phyloP scores from a whole-genome alignment of 1,140 invertebrate genomes.

The Pinna nobilis region DNA sequence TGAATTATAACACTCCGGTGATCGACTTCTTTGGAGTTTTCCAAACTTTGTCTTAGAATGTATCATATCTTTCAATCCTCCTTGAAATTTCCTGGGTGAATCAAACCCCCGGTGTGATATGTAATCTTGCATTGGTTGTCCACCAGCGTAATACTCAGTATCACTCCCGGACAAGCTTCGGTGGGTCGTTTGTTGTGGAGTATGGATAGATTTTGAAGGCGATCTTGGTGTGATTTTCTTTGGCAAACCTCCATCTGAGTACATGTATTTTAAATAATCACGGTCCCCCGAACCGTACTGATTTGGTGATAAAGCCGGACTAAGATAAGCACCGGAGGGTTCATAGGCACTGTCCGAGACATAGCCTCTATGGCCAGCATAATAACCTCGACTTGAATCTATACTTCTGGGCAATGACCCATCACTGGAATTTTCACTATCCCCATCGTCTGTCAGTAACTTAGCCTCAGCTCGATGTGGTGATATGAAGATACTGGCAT shows the following conservation, averaged over 20 bases:
- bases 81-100: constrained; percentile 58
- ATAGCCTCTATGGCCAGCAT: constrained; percentile 58
- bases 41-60: constrained; percentile 68
- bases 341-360: constrained; percentile 53
- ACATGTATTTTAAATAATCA: constrained; percentile 43
- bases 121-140: constrained; percentile 23
- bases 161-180: constrained; percentile 8
- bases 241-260: constrained; percentile 44
- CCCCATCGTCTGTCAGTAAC: constrained; percentile 62
- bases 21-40: constrained; percentile 58
- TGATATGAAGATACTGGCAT: constrained; percentile 71
- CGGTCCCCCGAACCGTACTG: constrained; percentile 42
- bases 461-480: constrained; percentile 68
- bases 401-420: constrained; percentile 66
- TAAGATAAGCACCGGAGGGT: constrained; percentile 47
- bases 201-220: constrained; percentile 44
- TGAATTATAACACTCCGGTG: constrained; percentile 78
- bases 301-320: constrained; percentile 49
- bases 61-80: constrained; percentile 64
- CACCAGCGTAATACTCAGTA: constrained; percentile 30
- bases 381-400: constrained; percentile 54
- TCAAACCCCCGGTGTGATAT: constrained; percentile 46
- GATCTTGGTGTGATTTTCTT: constrained; percentile 34
- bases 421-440: constrained; percentile 68
- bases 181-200: constrained; percentile 10